Evolutionary conservation across 2,797 vertebrate species (phyloP).

Genomic region (Balearica regulorum): DNA sequence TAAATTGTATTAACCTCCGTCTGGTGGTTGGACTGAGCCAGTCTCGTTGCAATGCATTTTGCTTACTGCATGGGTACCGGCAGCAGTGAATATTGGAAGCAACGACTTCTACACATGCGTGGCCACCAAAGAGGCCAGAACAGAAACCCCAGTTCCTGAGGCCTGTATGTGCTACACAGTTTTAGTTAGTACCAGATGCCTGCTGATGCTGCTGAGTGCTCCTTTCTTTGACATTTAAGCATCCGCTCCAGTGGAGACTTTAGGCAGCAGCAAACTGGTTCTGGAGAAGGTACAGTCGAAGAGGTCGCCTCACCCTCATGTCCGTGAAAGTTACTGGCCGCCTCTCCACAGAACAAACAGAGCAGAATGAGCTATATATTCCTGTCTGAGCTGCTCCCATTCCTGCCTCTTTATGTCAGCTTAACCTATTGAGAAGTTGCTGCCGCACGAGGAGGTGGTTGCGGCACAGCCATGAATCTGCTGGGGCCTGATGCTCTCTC

Average conservation of each 20-base stretch:
- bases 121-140: background rate
- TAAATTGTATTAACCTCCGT: background rate
- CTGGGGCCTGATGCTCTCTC: background rate
- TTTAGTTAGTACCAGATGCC: no score
- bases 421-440: background rate
- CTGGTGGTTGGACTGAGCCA: background rate
- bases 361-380: background rate
- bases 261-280: background rate
- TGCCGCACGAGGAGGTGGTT: background rate
- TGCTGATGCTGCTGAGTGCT: background rate
- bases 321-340: background rate
- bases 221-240: background rate
- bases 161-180: rapidly evolving
- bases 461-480: background rate
- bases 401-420: background rate
- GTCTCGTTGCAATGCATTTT: background rate
- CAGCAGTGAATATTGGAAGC: background rate
- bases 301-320: background rate
- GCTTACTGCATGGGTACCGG: background rate
- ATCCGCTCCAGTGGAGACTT: background rate
- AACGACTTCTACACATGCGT: rapidly evolving
- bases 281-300: background rate
- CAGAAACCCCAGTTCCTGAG: background rate
- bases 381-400: background rate
- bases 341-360: background rate